These are phyloP conservation scores for Podarcis raffonei DNA, from an alignment of 2,113 vertebrate species.

Conservation along the genomic window DNA sequence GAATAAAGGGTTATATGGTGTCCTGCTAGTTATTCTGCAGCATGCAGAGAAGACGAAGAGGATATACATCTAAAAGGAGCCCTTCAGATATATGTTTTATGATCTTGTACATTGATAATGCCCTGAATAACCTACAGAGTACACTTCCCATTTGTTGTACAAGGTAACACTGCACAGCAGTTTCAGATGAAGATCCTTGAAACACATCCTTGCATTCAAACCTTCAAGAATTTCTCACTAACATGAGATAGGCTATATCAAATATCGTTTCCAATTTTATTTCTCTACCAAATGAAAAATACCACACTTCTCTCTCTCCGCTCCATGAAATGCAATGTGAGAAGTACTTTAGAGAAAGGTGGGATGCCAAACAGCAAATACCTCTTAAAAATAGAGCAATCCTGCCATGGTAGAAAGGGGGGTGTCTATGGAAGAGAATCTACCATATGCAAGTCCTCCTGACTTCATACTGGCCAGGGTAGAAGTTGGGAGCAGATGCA, in stretches of 20 bases:
- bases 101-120: not conserved
- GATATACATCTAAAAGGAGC: conserved; percentile 1
- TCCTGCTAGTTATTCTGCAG: conserved; percentile 29
- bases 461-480: not conserved
- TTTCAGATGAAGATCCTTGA: not conserved
- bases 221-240: not conserved
- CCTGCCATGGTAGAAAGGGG: too few relatives aligned
- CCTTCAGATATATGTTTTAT: not conserved
- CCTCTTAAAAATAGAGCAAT: not conserved
- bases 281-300: not conserved
- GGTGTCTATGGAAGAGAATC: too few relatives aligned
- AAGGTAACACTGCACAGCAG: not conserved
- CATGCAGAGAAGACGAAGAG: not conserved
- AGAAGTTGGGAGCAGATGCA: too few relatives aligned
- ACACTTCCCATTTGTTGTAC: not conserved
- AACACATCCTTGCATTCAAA: not conserved
- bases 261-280: not conserved
- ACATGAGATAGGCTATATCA: not conserved
- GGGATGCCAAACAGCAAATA: not conserved
- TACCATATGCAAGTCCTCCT: too few relatives aligned
- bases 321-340: not conserved
- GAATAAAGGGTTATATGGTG: not conserved
- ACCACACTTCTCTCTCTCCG: not conserved
- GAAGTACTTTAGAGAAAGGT: not conserved
- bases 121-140: not conserved